Base-by-base conservation (phyloP, 1,140 invertebrate species). In the Cydia strobilella region DNA sequence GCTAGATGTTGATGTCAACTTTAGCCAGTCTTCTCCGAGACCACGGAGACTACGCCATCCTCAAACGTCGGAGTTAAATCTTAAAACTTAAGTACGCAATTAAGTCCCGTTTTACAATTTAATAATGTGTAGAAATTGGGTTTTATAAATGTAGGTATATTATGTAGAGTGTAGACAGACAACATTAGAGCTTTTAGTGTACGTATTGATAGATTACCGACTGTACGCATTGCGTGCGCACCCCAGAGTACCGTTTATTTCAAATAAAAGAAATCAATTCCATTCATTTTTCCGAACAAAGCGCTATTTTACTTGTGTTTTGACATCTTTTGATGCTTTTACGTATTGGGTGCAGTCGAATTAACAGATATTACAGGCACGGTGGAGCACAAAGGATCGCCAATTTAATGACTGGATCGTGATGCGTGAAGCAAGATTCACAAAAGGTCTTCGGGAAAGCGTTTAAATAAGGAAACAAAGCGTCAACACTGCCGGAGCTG, bases 261-360 rank as follows among this genome's bases (percentile, higher is more conserved):
- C 66, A 75, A 75, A 86, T 79, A 75, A 79, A 76, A 71, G 72
- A 74, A 63, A 74, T 72, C 72, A 45, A 74, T 69, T 62, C 18
- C 75, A 76, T 76, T 76, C 48, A 75, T 81, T 79, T 77, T 77
- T 80, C 76, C 80, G 77, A 75, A 59, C 25, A 86, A 87, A 86
- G 85, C 83, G 76, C 79, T 23, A 66, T 51, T 74, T 72, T 84
- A 79, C 80, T 74, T 73, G 75, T 82, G 77, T 91, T 89, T 86
- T 86, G 83, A 84, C 85, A 85, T 86, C 81, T 84, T 85, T 83
- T 84, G 76, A 82, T 78, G 76, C 79, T 77, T 85, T 86, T 84
- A 82, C 78, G 83, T 76, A 87, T 90, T 86, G 76, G 76, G 73
- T 66, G 75, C 74, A 72, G 73, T 74, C 54, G 7, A 23, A 69